Evolutionary conservation across 1,140 invertebrate genomes (phyloP).

Genomic region (Euschistus heros): DNA sequence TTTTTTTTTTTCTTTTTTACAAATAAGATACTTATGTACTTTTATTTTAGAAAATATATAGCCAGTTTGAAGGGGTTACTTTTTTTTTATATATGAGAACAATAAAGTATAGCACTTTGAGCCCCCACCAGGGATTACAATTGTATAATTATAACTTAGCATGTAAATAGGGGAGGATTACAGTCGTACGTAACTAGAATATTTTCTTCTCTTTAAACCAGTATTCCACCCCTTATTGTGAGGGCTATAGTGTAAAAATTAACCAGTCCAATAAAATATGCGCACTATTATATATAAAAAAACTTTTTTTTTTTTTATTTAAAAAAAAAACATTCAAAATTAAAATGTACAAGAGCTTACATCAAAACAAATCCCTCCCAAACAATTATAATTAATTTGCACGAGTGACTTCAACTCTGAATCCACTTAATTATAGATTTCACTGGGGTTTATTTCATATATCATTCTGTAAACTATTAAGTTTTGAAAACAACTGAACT

Average conservation of each 20-base stretch:
- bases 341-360: constrained; percentile 10
- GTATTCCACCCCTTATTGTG: neutral
- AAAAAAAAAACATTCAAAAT: constrained; percentile 7
- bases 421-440: constrained; percentile 1
- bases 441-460: constrained; percentile 7
- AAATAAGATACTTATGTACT: neutral
- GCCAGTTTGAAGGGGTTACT: constrained; percentile 5
- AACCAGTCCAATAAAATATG: constrained; percentile 14
- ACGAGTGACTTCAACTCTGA: neutral
- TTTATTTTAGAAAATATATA: constrained; percentile 4
- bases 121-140: constrained; percentile 6
- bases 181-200: neutral
- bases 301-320: constrained; percentile 1
- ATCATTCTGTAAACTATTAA: neutral
- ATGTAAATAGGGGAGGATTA: neutral
- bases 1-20: constrained; percentile 1
- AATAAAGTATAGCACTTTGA: neutral
- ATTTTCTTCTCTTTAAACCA: neutral
- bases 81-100: neutral
- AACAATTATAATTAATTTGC: neutral
- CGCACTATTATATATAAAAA: constrained; percentile 12
- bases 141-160: neutral
- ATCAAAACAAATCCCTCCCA: constrained; percentile 7
- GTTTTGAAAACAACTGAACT: constrained; percentile 15
- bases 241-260: neutral